These are phyloP conservation scores for Piaya cayana DNA, from an alignment of 2,113 vertebrate genomes.

Conservation along the genomic window DNA sequence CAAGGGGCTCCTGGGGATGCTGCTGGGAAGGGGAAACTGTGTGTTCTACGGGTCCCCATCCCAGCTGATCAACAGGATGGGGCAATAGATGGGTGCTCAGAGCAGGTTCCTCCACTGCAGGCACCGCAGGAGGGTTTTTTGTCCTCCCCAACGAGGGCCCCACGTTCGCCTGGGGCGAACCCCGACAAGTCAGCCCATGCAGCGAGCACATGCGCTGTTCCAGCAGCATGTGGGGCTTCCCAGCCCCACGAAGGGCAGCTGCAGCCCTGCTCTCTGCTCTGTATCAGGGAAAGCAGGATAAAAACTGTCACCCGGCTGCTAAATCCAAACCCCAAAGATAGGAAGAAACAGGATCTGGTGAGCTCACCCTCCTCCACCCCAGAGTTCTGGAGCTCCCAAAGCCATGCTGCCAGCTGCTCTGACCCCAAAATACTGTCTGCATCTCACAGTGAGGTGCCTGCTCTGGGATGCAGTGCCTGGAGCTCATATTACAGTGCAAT, in stretches of 20 bases:
- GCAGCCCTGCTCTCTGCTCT: neutral
- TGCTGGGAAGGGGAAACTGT: rapidly evolving
- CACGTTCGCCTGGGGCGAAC: rapidly evolving
- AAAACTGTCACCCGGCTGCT: neutral
- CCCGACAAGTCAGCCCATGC: slow-evolving; percentile 33
- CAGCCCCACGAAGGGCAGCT: neutral
- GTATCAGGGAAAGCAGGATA: neutral
- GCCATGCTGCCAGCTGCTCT: rapidly evolving
- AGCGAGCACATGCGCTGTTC: neutral
- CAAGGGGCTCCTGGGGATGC: neutral
- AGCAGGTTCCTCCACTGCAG: neutral
- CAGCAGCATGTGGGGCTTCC: neutral
- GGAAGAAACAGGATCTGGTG: rapidly evolving
- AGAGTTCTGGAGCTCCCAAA: neutral
- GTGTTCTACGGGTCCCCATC: rapidly evolving
- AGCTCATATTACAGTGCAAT: rapidly evolving
- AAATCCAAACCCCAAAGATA: neutral
- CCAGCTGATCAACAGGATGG: neutral
- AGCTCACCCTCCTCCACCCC: rapidly evolving
- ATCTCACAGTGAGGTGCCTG: rapidly evolving
- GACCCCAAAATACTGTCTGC: neutral
- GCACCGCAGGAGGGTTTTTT: neutral
- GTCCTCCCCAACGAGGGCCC: neutral
- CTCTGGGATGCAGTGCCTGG: rapidly evolving
- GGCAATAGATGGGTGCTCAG: neutral